Evolutionary conservation across 1,140 invertebrate species (phyloP).

Genomic region (Solen grandis): DNA sequence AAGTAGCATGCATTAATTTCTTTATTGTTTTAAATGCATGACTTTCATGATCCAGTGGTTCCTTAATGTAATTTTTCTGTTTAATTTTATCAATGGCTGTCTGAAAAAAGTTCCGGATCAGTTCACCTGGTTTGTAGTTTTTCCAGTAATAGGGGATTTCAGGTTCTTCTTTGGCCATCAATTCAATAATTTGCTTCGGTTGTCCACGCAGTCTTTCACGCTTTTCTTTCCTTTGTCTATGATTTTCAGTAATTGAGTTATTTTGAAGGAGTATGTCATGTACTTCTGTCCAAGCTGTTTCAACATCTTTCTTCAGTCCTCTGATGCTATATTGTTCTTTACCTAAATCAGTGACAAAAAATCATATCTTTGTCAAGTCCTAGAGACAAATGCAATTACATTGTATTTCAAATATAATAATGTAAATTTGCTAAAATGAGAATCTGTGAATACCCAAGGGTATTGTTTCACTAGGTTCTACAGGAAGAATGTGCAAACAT

Average conservation of each 20-base stretch:
- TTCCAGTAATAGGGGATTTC: slow-evolving; percentile 29
- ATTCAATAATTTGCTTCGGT: background rate
- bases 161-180: background rate
- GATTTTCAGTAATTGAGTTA: background rate
- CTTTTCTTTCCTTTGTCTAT: background rate
- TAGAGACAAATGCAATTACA: no score
- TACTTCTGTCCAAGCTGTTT: slow-evolving; percentile 3
- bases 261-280: slow-evolving; percentile 20
- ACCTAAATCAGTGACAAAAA: no score
- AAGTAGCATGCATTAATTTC: background rate
- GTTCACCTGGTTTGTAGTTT: background rate
- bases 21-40: background rate
- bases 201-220: no score
- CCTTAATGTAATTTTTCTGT: background rate
- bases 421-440: no score
- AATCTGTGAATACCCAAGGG: no score
- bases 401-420: no score
- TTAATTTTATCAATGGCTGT: background rate
- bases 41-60: background rate
- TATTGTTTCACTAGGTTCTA: no score
- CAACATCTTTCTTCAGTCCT: slow-evolving; percentile 17
- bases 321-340: slow-evolving; percentile 14
- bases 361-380: no score
- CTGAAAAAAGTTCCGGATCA: background rate
- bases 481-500: no score